Conservation (phyloP, 64 coral and sea anemone species). For the Stichodactyla helianthus region DNA sequence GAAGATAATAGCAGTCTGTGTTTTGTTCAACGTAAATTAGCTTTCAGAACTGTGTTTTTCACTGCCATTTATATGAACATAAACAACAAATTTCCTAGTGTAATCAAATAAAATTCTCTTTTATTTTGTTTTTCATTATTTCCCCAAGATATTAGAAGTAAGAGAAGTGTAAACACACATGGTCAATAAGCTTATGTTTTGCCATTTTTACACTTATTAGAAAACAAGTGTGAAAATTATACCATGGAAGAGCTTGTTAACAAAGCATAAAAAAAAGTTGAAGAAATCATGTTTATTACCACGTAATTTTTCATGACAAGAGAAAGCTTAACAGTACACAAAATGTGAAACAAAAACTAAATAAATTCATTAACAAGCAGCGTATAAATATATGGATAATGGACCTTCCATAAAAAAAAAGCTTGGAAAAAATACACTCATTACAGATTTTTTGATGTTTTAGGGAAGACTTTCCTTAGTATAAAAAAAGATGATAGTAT, state of each 20-base stretch:
- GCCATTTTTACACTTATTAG: background rate
- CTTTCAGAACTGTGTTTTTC: background rate
- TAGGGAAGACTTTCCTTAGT: too few species aligned
- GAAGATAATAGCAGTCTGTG: background rate
- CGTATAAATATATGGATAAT: too few species aligned
- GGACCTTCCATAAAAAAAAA: too few species aligned
- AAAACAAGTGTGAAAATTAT: background rate
- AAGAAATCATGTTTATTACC: background rate
- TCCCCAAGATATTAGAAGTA: background rate
- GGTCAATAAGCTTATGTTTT: background rate
- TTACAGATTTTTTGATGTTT: too few species aligned
- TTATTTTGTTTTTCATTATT: background rate
- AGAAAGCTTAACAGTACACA: too few species aligned
- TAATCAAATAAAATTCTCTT: background rate
- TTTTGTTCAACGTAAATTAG: background rate
- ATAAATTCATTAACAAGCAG: too few species aligned
- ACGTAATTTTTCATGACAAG: background rate
- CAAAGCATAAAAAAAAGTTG: background rate
- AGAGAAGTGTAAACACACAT: background rate
- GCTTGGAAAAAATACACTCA: too few species aligned
- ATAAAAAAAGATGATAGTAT: too few species aligned
- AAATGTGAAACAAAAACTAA: too few species aligned
- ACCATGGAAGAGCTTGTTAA: background rate
- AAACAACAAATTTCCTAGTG: background rate
- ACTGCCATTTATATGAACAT: background rate